Evolutionary conservation across 1,140 invertebrate species (phyloP), one percentile per base, ranked within the genome.

Genomic region (Neomicropteryx cornuta): DNA sequence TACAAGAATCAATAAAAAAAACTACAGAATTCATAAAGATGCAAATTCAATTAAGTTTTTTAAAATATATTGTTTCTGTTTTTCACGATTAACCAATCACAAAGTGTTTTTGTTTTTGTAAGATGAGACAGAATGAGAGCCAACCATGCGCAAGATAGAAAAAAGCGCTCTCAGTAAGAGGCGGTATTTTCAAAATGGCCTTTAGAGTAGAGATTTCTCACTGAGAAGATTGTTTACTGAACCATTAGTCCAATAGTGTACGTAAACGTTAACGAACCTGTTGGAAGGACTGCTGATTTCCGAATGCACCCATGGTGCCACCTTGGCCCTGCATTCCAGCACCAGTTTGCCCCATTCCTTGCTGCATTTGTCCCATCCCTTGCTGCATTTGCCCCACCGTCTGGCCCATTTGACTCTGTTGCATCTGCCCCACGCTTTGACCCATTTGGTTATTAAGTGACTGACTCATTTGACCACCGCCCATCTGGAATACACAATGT

Each of bases 261-360:
- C 13, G 4, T 40, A 4, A 33, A 33, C 13, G 13, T 21, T 40
- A 36, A 34, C 19, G 38, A 46, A 64, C 65, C 58, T 64, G 65
- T 54, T 66, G 63, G 62, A 66, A 68, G 55, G 60, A 47, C 41
- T 65, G 65, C 47, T 68, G 65, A 48, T 69, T 70, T 27, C 68
- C 65, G 47, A 66, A 66, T 6, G 60, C 63, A 38, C 64, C 68
- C 64, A 69, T 68, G 6, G 62, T 64, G 17, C 56, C 56, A 13
- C 58, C 56, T 40, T 62, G 58, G 2, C 56, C 56, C 19, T 43
- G 39, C 1, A 47, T 33, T 19, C 32, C 33, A 33, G 41, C 42
- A 8, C 38, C 40, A 36, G 48, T 42, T 29, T 42, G 45, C 6
- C 36, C 29, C 21, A 44, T 36, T 6, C 39, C 36, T 28, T 42